phyloP scores from a whole-genome alignment of 2,113 vertebrate genomes.

The Micromys minutus region DNA sequence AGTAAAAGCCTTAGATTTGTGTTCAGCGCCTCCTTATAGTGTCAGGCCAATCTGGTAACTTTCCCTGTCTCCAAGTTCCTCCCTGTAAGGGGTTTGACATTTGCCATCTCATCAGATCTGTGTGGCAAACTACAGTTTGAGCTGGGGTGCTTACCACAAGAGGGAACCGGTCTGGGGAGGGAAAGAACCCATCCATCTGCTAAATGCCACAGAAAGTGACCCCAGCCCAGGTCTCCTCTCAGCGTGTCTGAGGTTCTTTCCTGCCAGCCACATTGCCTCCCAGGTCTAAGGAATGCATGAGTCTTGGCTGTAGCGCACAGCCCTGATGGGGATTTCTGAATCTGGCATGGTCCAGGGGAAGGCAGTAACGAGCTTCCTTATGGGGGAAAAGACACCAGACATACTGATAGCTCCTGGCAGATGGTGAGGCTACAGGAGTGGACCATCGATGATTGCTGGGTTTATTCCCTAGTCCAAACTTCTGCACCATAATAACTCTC shows the following conservation, averaged over 20 bases:
- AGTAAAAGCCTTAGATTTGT: slow-evolving; percentile 2
- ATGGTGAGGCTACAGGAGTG: neutral
- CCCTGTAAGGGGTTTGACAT: slow-evolving; percentile 20
- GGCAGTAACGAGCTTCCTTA: neutral
- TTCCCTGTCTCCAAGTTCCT: slow-evolving; percentile 3
- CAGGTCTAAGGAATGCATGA: neutral
- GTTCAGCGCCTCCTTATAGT: neutral
- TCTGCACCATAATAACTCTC: neutral
- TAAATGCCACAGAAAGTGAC: neutral
- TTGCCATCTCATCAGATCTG: neutral
- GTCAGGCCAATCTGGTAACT: neutral
- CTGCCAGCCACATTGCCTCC: neutral
- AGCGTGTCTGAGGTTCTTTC: neutral
- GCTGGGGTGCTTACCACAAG: neutral
- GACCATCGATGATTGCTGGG: neutral
- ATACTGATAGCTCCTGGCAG: neutral
- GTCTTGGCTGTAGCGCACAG: neutral
- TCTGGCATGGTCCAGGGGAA: neutral
- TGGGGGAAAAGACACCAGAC: neutral
- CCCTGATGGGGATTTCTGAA: neutral
- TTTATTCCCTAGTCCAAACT: neutral
- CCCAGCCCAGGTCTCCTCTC: neutral
- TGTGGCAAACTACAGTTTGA: slow-evolving; percentile 12
- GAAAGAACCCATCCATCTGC: neutral
- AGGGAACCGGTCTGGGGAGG: neutral